Evolutionary conservation across 2,113 vertebrate species (phyloP), one percentile per base, ranked within the genome.

Genomic region (Lasiurus cinereus): DNA sequence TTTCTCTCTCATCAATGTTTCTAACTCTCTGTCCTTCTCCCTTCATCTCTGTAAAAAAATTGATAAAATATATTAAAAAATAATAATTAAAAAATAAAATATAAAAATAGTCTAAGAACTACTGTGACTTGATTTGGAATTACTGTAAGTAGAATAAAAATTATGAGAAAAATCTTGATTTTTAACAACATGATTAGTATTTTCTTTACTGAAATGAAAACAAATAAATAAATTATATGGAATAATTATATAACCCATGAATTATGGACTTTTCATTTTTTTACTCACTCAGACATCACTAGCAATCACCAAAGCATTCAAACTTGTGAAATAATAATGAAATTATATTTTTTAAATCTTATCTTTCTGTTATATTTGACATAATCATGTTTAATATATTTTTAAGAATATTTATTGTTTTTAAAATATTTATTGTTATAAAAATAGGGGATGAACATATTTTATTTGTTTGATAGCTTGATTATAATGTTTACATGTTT

Each of bases 101-200:
- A 54, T 83, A 24, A 70, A 83, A 83, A 16, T 33, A 43, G 4
- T 69, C 12, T 70, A 84, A 72, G 16, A 88, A 50, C 21, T 72
- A 29, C 2, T 46, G n/a, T 52, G 59, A 84, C 16, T 64, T 48
- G 31, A 69, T 90, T 72, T 88, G 77, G 8, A 14, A 31, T 83
- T 70, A 74, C 29, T 62, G 27, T 77, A 79, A 87, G 46, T 29
- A 82, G 50, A 80, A 67, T 10, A 88, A 27, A 84, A 88, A 87
- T 59, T 90, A 29, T 96, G 67, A 84, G 50, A 90, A 92, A 92
- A 92, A 87, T 87, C 15, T 48, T 90, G 29, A 94, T 69, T 70
- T 70, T 86, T 90, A 79, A 76, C 11, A 91, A 86, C 19, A 27
- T 59, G 91, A 73, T 8, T 78, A 56, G 9, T 31, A 52, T 31